A percentile compares a stretch with the other conserved stretches of the same genome.
Conservation (phyloP, 2,888 invertebrate species). For the Petrophora chlorosata region DNA sequence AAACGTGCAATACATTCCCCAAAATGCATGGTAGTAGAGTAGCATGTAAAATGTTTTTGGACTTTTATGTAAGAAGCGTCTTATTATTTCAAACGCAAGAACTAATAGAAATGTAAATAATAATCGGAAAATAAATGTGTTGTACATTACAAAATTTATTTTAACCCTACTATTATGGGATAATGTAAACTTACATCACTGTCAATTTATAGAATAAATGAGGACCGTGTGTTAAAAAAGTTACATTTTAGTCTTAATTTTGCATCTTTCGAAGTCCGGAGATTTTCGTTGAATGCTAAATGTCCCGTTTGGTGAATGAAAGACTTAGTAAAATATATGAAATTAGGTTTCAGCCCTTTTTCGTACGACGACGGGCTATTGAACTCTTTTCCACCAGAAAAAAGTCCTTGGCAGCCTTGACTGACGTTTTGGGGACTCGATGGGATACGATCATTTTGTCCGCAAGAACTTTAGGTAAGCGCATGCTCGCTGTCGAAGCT, state of each 20-base stretch:
- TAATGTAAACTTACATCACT: slow-evolving; percentile 21
- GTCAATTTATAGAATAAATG: slow-evolving; percentile 30
- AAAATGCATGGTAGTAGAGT: slow-evolving; percentile 53
- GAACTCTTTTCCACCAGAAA: no score
- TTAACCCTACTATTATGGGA: slow-evolving; percentile 15
- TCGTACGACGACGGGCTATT: no score
- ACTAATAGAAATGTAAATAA: slow-evolving; percentile 24
- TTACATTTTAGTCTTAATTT: background rate
- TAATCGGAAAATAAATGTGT: slow-evolving; percentile 26
- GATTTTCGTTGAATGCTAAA: no score
- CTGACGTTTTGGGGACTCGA: no score
- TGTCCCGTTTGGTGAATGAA: background rate
- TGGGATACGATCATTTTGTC: no score
- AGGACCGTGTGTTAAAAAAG: slow-evolving; percentile 19
- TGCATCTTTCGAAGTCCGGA: no score
- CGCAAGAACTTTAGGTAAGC: no score
- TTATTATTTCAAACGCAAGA: slow-evolving; percentile 12
- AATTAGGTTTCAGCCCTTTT: no score
- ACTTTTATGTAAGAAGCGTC: slow-evolving; percentile 22
- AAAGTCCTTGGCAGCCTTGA: no score
- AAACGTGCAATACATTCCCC: slow-evolving; percentile 69
- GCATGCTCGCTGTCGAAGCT: no score
- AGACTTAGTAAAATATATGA: no score
- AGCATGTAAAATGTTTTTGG: slow-evolving; percentile 39
- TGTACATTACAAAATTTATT: slow-evolving; percentile 20